Conservation (phyloP, 1,140 invertebrate genomes). For the Aleiodes sp. region DNA sequence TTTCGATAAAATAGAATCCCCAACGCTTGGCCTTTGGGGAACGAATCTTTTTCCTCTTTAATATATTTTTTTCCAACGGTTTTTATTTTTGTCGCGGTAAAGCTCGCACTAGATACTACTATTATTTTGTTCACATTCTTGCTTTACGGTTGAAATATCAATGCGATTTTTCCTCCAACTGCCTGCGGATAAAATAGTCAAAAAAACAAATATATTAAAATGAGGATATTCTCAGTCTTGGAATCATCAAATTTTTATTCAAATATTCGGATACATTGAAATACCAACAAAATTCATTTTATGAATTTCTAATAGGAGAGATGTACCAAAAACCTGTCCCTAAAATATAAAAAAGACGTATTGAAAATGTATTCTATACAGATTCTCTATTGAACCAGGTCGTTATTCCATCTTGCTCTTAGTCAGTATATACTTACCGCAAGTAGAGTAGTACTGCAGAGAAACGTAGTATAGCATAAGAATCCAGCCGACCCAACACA, state of each 20-base stretch:
- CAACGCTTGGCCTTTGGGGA: constrained; percentile 20
- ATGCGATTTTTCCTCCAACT: neutral
- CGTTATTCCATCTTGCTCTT: no score
- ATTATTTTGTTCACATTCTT: neutral
- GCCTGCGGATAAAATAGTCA: neutral
- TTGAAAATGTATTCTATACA: no score
- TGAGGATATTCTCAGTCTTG: no score
- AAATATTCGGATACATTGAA: neutral
- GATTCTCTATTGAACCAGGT: no score
- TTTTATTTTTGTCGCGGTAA: neutral
- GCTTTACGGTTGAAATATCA: neutral
- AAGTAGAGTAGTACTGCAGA: no score
- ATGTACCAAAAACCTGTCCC: no score
- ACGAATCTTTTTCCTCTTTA: constrained; percentile 18
- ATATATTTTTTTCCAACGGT: neutral
- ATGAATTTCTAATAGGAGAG: no score
- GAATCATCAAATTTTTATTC: neutral
- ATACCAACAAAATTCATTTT: no score
- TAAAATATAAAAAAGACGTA: no score
- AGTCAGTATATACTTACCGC: no score
- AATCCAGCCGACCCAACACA: neutral
- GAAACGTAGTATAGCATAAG: no score
- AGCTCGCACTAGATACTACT: neutral
- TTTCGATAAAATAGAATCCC: constrained; percentile 41
- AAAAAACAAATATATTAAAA: neutral